Evolutionary conservation across 1,140 invertebrate species (phyloP), one percentile per base, ranked within the genome.

Genomic region (Oscheius sp.): DNA sequence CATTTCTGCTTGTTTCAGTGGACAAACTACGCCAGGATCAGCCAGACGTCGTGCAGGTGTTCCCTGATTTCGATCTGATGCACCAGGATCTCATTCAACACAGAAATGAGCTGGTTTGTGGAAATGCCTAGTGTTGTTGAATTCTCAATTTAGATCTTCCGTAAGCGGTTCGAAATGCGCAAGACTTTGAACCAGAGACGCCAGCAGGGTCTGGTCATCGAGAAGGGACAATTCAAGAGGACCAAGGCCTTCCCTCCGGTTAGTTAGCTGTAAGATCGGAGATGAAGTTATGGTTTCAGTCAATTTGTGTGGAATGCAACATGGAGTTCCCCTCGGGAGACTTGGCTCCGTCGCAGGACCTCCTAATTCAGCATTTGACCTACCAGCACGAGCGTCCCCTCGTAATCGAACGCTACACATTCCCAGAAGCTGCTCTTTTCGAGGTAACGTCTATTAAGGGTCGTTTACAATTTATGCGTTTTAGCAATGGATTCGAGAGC

Each of bases 231-330:
- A 58, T 52, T 64, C 36, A 34, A 58, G 29, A 62, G 69, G 18
- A 71, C 69, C 42, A 71, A 65, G 45, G 36, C 69, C 2, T 71
- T 71, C 52, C 69, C 69, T n/a, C 2, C 31, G 69, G 69, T 71
- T 20, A 45, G 35, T 58, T 26, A 3, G n/a, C n/a, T n/a, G n/a
- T n/a, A n/a, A n/a, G n/a, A n/a, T n/a, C n/a, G n/a, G n/a, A n/a
- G n/a, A n/a, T n/a, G n/a, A n/a, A n/a, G n/a, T n/a, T 46, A 23
- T 61, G 10, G 3, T 70, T 70, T 61, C 52, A 71, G 69, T 71
- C 69, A 29, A n/a, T 71, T 1, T 71, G 69, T 58, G 35, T 28
- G 13, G 59, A 49, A n/a, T 71, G 69, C 26, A 34, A 64, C 23
- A 58, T 32, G 1, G 32, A 71, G 4, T 4, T 71, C 38, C 13